phyloP scores from a whole-genome alignment of 2,888 invertebrate genomes.

The Girardia tigrina region DNA sequence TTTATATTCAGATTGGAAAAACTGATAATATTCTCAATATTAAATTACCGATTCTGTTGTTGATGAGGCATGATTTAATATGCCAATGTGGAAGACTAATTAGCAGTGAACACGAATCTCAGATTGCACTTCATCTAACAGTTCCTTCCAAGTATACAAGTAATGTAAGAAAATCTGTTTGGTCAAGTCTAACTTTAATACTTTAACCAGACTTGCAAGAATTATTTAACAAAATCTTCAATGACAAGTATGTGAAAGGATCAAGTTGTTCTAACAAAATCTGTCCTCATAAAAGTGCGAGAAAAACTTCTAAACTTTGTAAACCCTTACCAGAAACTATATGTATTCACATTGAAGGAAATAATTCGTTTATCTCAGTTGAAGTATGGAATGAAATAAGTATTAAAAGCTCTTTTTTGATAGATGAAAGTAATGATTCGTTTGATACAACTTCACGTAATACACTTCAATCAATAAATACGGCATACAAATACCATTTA shows the following conservation, averaged over 20 bases:
- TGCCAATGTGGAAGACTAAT: not conserved
- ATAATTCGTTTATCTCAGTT: not conserved
- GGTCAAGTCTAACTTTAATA: too few relatives aligned
- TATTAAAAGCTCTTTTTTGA: not conserved
- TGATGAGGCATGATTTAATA: not conserved
- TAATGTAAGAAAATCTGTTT: too few relatives aligned
- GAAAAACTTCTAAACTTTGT: not conserved
- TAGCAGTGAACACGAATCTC: not conserved
- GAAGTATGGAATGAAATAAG: not conserved
- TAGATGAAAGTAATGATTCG: not conserved
- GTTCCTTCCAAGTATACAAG: not conserved
- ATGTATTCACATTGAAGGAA: not conserved
- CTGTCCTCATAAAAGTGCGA: not conserved
- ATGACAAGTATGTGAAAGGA: not conserved
- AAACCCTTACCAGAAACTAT: constrained; percentile 11
- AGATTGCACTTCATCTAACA: not conserved
- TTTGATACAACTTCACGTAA: not conserved
- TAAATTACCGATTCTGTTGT: not conserved
- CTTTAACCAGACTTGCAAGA: not conserved
- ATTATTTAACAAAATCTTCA: not conserved
- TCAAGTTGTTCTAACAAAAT: not conserved
- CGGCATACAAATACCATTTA: not conserved
- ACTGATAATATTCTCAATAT: not conserved
- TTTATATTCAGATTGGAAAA: not conserved
- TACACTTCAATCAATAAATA: not conserved